Evolutionary conservation across 1,140 invertebrate species (phyloP).

Genomic region (Anthonomus grandis): DNA sequence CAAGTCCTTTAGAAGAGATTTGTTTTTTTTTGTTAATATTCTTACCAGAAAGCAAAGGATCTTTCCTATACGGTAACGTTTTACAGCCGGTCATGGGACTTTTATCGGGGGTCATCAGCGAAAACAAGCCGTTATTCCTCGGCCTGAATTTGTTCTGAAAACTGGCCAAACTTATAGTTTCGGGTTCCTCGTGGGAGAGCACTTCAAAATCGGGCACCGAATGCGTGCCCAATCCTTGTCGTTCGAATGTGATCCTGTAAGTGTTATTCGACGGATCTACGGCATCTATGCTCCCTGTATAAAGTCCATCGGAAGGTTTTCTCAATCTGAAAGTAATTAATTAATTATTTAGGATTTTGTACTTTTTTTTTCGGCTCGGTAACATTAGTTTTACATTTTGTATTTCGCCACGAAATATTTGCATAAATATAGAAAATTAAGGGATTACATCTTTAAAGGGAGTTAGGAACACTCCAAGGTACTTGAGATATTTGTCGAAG

Average conservation of each 20-base stretch:
- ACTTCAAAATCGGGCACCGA: slow-evolving; percentile 97
- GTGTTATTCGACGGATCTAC: slow-evolving; percentile 96
- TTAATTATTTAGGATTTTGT: no score
- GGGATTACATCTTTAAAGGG: no score
- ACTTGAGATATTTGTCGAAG: no score
- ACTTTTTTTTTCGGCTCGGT: no score
- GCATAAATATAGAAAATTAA: no score
- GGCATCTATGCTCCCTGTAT: slow-evolving; percentile 94
- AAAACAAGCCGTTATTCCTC: slow-evolving; percentile 60
- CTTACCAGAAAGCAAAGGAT: slow-evolving; percentile 53
- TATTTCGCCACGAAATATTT: no score
- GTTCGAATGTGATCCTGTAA: slow-evolving; percentile 96
- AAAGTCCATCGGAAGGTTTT: slow-evolving; percentile 94
- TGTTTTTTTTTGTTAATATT: no score
- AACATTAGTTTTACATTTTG: no score
- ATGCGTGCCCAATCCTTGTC: slow-evolving; percentile 88
- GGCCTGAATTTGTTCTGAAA: slow-evolving; percentile 82
- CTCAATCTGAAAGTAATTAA: slow-evolving; percentile 66
- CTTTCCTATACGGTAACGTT: slow-evolving; percentile 50
- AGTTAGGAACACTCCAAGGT: no score
- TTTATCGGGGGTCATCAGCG: slow-evolving; percentile 36
- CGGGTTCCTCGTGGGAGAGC: slow-evolving; percentile 85
- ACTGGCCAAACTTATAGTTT: slow-evolving; percentile 83
- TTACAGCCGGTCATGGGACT: slow-evolving; percentile 27
- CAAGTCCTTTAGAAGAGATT: background rate